phyloP scores from a whole-genome alignment of 1,140 invertebrate species.

The Drosophila cardini region DNA sequence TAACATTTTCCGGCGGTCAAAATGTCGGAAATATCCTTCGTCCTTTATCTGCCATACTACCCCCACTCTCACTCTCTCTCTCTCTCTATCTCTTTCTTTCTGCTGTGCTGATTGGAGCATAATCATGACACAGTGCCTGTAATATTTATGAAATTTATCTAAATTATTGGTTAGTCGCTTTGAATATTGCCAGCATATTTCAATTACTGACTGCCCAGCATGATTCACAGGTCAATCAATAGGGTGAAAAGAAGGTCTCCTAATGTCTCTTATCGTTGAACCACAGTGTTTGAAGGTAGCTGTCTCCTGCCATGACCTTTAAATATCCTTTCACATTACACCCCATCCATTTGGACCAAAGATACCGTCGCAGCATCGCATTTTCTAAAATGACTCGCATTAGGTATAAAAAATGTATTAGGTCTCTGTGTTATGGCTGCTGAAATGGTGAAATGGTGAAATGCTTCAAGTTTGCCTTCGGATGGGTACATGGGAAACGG shows the following conservation, averaged over 20 bases:
- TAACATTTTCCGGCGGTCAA: constrained; percentile 52
- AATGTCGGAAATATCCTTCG: constrained; percentile 18
- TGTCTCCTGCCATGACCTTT: constrained; percentile 57
- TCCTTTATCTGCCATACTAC: background rate
- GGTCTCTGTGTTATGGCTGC: constrained; percentile 62
- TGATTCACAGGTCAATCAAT: constrained; percentile 23
- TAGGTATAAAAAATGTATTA: constrained; percentile 73
- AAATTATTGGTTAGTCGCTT: constrained; percentile 11
- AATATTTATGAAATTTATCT: constrained; percentile 30
- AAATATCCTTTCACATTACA: constrained; percentile 67
- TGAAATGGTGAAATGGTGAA: constrained; percentile 9
- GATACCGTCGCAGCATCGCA: constrained; percentile 24
- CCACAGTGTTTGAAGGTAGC: constrained; percentile 5
- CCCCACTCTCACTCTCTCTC: background rate
- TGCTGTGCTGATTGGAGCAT: constrained; percentile 44
- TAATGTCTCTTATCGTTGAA: constrained; percentile 7
- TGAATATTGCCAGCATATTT: constrained; percentile 21
- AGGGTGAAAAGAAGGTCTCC: background rate
- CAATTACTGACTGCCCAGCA: constrained; percentile 21
- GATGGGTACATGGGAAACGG: background rate
- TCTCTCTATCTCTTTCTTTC: constrained; percentile 3
- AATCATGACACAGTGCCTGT: constrained; percentile 10
- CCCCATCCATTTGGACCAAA: constrained; percentile 19
- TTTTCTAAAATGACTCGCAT: constrained; percentile 65
- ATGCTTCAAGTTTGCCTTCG: background rate